Percentiles rank a stretch among this genome's conserved stretches.
These are phyloP conservation scores for Amphiura filiformis DNA, from an alignment of 35 echinoderm and acorn worm genomes.

Conservation along the genomic window DNA sequence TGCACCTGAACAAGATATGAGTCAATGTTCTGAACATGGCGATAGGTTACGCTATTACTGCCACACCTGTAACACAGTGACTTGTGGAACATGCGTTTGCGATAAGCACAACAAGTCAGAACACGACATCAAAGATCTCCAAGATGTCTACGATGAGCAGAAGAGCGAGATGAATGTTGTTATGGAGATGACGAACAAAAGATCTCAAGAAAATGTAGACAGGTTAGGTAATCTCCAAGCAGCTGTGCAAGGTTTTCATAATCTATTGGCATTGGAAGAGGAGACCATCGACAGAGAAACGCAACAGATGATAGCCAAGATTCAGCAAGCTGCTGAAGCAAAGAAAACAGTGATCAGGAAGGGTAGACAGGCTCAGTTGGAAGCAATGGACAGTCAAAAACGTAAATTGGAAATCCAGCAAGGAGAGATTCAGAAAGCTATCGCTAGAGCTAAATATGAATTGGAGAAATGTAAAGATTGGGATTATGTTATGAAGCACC, in stretches of 20 bases:
- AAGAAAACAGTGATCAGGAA: slow-evolving; percentile 3
- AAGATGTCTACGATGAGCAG: not conserved
- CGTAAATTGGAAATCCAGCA: not conserved
- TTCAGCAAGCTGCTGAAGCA: not conserved
- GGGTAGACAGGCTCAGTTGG: not conserved
- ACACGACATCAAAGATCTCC: not conserved
- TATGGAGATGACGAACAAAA: not conserved
- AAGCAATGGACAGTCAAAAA: not conserved
- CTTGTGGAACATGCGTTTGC: not conserved
- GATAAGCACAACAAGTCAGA: not conserved
- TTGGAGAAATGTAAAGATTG: not conserved
- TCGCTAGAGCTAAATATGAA: not conserved
- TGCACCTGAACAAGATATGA: not conserved
- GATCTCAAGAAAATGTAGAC: not conserved
- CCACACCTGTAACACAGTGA: not conserved
- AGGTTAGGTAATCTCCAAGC: not conserved
- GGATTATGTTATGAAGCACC: not conserved
- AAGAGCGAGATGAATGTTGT: not conserved
- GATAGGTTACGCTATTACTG: not conserved
- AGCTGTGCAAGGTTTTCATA: not conserved
- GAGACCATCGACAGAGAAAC: not conserved
- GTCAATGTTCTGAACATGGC: not conserved
- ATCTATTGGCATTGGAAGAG: not conserved
- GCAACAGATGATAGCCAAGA: not conserved
- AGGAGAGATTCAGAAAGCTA: not conserved